A percentile compares a stretch with the other conserved stretches of the same genome.
These are phyloP conservation scores for Notodonta dromedarius DNA, from an alignment of 2,888 invertebrate genomes.

Conservation along the genomic window DNA sequence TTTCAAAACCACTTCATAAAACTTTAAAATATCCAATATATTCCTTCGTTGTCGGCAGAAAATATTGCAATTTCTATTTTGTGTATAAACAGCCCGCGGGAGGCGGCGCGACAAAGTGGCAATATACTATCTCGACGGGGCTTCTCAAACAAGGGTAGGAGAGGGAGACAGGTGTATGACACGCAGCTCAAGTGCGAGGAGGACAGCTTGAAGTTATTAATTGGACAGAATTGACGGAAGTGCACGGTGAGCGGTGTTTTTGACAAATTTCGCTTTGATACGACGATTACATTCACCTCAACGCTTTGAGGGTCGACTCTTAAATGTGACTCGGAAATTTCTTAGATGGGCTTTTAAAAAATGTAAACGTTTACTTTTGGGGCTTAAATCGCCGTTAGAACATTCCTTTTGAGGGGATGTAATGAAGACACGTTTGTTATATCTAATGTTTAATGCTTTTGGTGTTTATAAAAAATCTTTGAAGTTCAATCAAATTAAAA, in stretches of 20 bases:
- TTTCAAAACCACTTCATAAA: slow-evolving; percentile 40
- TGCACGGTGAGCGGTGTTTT: slow-evolving; percentile 79
- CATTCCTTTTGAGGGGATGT: not conserved
- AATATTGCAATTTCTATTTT: slow-evolving; percentile 77
- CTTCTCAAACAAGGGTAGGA: slow-evolving; percentile 79
- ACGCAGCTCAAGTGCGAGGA: slow-evolving; percentile 40
- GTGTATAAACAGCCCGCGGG: slow-evolving; percentile 75
- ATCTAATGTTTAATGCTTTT: not conserved
- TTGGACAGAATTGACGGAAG: slow-evolving; percentile 83
- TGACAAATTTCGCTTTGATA: slow-evolving; percentile 84
- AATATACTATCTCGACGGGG: slow-evolving; percentile 82
- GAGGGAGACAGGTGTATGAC: slow-evolving; percentile 52
- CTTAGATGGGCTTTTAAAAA: slow-evolving; percentile 50
- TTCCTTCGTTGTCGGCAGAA: slow-evolving; percentile 57
- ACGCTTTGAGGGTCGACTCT: slow-evolving; percentile 68
- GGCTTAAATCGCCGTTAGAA: not conserved
- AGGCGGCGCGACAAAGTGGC: slow-evolving; percentile 81
- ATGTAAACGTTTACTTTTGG: slow-evolving; percentile 40
- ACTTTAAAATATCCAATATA: slow-evolving; percentile 68
- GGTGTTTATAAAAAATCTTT: not conserved
- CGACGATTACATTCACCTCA: slow-evolving; percentile 81
- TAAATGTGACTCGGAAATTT: slow-evolving; percentile 57
- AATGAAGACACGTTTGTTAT: not conserved
- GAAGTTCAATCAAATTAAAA: too few relatives aligned
- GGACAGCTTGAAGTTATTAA: slow-evolving; percentile 72